Base-by-base conservation (phyloP, 2,888 invertebrate genomes). In the Cerceris rybyensis region DNA sequence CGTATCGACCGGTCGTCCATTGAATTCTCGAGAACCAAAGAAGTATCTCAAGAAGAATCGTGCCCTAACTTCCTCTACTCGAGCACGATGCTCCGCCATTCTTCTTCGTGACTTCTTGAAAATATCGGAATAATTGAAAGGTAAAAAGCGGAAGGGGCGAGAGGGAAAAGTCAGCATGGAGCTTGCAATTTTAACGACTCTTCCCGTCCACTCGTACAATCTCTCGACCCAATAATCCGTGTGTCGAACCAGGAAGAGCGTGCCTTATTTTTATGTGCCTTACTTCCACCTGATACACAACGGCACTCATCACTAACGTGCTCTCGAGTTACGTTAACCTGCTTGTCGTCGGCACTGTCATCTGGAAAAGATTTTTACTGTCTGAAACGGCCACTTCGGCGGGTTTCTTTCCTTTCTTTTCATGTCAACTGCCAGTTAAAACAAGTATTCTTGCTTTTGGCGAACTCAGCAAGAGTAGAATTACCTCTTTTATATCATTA, bases 61-160 rank as follows among this genome's bases (percentile, higher is more conserved):
- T 87, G 88, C 86, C 81, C 85, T 87, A 87, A 87, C 87, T 88
- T 79, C 67, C 79, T 81, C 84, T 75, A 74, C 75, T 79, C 81
- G 86, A 84, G 81, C 77, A 85, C 81, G 84, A 59, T 28, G 75
- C 67, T 57, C 68, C 55, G 77, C 17, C 78, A 80, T 70, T 81
- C 74, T 81, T 80, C 70, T 80, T 85, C 77, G 82, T 79, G 83
- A 85, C 85, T 76, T 77, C 79, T 81, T 81, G 81, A 81, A 82
- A 85, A 81, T 83, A 83, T 86, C 82, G 81, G 84, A 85, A 83
- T 85, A 85, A 85, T 85, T 76, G 85, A 85, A 85, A 85, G 78
- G 63, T 61, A 59, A 59, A 39, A 42, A 49, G 54, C 69, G 39
- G 50, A 28, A 65, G 58, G 46, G 64, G 49, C 16, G 61, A 8